A percentile compares a stretch with the other conserved stretches of the same genome.
phyloP scores from a whole-genome alignment of 2,888 invertebrate species.

The Sialis fuliginosa region DNA sequence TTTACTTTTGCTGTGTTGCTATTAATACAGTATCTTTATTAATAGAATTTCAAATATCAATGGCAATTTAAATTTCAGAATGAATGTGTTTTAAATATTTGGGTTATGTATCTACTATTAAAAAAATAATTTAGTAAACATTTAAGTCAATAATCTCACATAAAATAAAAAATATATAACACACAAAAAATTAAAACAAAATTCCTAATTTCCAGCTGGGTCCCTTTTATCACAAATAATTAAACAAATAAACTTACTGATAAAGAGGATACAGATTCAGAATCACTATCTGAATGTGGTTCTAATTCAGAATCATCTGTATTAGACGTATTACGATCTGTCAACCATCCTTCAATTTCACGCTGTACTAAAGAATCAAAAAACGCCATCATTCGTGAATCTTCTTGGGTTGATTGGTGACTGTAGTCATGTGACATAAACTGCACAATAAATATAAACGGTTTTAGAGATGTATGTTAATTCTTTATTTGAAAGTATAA shows the following conservation, averaged over 20 bases:
- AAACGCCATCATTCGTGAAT: constrained; percentile 92
- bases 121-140: too few species aligned
- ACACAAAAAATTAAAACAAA: too few species aligned
- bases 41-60: too few species aligned
- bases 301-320: constrained; percentile 18
- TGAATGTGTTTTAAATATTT: too few species aligned
- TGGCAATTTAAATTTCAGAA: too few species aligned
- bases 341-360: constrained; percentile 67
- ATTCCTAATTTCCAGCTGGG: too few species aligned
- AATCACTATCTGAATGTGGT: constrained; percentile 21
- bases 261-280: constrained; percentile 6
- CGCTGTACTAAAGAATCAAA: constrained; percentile 86
- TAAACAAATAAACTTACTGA: not conserved
- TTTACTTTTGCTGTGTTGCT: too few species aligned
- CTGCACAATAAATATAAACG: constrained; percentile 21
- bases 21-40: too few species aligned
- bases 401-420: constrained; percentile 73
- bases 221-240: too few species aligned
- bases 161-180: too few species aligned
- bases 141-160: too few species aligned
- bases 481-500: not conserved
- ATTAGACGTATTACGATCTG: constrained; percentile 27
- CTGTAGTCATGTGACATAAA: constrained; percentile 78
- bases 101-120: too few species aligned
- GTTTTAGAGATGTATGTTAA: constrained; percentile 1